These are phyloP conservation scores for Ceuthmochares aereus DNA, from an alignment of 2,113 vertebrate species.

Conservation along the genomic window DNA sequence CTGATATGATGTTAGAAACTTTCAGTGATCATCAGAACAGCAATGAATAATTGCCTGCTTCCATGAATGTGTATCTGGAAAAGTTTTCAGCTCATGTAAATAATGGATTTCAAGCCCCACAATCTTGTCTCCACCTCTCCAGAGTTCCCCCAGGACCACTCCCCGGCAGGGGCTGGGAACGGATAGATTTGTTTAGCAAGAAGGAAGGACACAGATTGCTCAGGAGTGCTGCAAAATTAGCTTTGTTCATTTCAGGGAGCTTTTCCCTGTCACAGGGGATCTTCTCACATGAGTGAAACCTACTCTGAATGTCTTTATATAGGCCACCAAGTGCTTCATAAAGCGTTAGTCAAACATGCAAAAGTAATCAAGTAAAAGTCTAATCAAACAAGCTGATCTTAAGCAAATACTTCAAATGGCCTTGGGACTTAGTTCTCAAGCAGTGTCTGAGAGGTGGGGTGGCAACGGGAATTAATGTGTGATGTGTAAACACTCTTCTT, in stretches of 20 bases:
- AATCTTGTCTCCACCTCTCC: neutral
- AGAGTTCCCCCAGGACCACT: neutral
- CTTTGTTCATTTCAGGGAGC: neutral
- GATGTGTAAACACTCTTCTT: neutral
- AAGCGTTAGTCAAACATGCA: constrained; percentile 7
- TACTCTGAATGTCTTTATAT: neutral
- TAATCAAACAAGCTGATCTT: constrained; percentile 58
- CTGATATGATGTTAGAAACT: neutral
- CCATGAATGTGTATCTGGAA: neutral
- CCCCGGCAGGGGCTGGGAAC: neutral
- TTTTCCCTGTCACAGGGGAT: neutral
- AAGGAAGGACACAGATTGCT: neutral
- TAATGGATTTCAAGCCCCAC: neutral
- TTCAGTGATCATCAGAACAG: neutral
- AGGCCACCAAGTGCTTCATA: neutral
- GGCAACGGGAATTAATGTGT: neutral
- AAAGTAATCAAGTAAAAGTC: constrained; percentile 58
- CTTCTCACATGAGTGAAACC: neutral
- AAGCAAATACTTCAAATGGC: constrained; percentile 50
- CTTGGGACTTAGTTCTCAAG: constrained; percentile 32
- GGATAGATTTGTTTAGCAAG: fast-evolving
- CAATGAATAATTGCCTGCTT: neutral
- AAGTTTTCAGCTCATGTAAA: neutral
- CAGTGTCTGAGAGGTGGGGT: neutral
- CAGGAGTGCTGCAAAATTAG: neutral